Evolutionary conservation across 2,888 invertebrate species (phyloP), one percentile per base, ranked within the genome.

Genomic region (Caenorhabditis panamensis): DNA sequence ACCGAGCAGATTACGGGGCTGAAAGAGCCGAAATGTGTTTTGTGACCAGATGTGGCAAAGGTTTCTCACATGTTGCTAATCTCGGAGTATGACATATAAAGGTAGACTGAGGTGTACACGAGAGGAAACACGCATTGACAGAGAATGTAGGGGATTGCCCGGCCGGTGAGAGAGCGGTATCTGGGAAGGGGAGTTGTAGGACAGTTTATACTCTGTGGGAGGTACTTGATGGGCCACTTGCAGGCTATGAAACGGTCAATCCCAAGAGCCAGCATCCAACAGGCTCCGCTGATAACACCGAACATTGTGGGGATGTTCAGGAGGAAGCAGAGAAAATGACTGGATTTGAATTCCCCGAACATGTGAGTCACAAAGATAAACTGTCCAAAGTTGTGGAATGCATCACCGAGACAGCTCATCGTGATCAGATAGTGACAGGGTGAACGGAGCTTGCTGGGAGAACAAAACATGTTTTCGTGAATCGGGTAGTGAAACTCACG

Each of bases 1-100:
- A 73, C 51, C 11, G 73, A 47, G 49, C 73, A 73, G 47, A 64
- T 64, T 36, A 73, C 64, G 31, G 26, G 51, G 3, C 73, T 73
- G 24, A 24, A 62, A 71, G 51, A 18, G 11, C 44, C 4, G 13
- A 26, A 16, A 28, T 72, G 20, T 31, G 36, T 2, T 49, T 37
- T 58, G 41, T 41, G 26, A 5, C 2, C 18, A 47, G 31, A 22
- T 47, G 0, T 24, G 49, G n/a, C 2, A 11, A 8, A 8, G 16
- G 8, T 22, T 13, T 24, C 73, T 58, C 41, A 64, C 64, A 36
- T 64, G 16, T 49, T 24, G 24, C 16, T 63, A n/a, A 63, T 54
- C 63, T 73, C 73, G 37, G 56, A 56, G 26, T 41, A 72, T 13
- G 49, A 41, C 47, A 58, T 20, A 16, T 49, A 49, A 18, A 72